Base-by-base conservation (phyloP, 2,888 invertebrate genomes). In the Andrena minutula region DNA sequence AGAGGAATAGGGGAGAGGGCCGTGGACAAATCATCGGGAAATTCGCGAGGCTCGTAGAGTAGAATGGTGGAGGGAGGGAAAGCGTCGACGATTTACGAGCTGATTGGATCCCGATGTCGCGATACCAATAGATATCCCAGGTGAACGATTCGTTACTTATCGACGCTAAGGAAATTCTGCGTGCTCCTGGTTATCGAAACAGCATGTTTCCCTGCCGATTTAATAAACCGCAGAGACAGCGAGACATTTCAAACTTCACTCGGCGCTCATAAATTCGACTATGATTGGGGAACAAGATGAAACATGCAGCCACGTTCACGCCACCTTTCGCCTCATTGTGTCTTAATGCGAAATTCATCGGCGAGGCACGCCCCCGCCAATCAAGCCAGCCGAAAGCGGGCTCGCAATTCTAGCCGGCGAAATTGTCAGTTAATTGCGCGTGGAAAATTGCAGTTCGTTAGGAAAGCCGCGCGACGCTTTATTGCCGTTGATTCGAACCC, bases 51-150 rank as follows among this genome's bases (percentile, higher is more conserved):
- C 41, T 20, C 10, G 23, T n/a, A 49, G 16, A 56, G 32, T 28
- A 23, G 47, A 63, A 74, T 16, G 41, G 35, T 12, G n/a, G 28
- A 32, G 23, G 61, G 51, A 3, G n/a, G 23, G 23, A 10, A 56
- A 56, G 56, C 68, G 61, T 53, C 32, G 16, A 26, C 56, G 12
- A 72, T 78, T 80, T 72, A 78, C 49, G 20, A 23, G 4, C 63
- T 35, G 68, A 80, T 79, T 72, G 68, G 49, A 60, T 64, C 28
- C 49, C 10, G 68, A 71, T 77, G 65, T 26, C 60, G 47, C 68
- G 61, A 58, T 60, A 68, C 32, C 56, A 7, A 78, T 64, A 68
- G 72, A 80, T 68, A 72, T 80, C 64, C 8, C n/a, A n/a, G 26
- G 16, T 5, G 10, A 70, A 65, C 58, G 65, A 20, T n/a, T 60